Evolutionary conservation across 2,888 invertebrate genomes (phyloP), one percentile per base, ranked within the genome.

Genomic region (Flexamia atlantica): DNA sequence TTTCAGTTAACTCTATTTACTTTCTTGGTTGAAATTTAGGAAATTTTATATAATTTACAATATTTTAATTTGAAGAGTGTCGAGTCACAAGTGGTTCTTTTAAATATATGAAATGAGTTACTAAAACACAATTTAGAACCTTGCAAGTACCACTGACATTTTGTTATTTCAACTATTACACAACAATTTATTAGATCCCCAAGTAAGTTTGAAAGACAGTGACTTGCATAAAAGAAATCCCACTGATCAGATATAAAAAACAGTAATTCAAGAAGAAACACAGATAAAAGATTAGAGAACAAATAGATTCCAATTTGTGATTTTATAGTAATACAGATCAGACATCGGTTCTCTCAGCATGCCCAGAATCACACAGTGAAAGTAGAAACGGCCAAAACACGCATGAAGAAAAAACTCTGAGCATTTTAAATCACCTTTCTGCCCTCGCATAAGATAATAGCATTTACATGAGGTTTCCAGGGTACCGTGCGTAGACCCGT

Each of bases 361-460:
- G 64, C 64, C 57, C 64, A 64, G 64, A 28, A 28, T 64, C 30
- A 64, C 28, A 64, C 28, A 64, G 64, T 4, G 30, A 28, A 4
- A 25, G 50, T 50, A n/a, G 36, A 14, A 57, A 57, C 57, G 25
- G 23, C 23, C 57, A 72, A 36, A 42, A 72, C 72, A 42, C 20
- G n/a, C 40, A 72, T n/a, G 68, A 68, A 60, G 28, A 68, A 17
- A n/a, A 32, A 17, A 68, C 36, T 20, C n/a, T 72, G n/a, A 72
- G 40, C 64, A 64, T 12, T 64, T 64, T 64, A 4, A 42, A 42
- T 72, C 40, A 72, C 72, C 36, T 72, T 72, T 64, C 28, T 70
- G 70, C 76, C 76, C 57, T 36, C 57, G 25, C 79, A 79, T 79
- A 79, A 79, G 50, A 79, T 79, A 79, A 79, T 79, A 79, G 79